Evolutionary conservation across 2,888 invertebrate species (phyloP).

Genomic region (Watsonalla binaria): DNA sequence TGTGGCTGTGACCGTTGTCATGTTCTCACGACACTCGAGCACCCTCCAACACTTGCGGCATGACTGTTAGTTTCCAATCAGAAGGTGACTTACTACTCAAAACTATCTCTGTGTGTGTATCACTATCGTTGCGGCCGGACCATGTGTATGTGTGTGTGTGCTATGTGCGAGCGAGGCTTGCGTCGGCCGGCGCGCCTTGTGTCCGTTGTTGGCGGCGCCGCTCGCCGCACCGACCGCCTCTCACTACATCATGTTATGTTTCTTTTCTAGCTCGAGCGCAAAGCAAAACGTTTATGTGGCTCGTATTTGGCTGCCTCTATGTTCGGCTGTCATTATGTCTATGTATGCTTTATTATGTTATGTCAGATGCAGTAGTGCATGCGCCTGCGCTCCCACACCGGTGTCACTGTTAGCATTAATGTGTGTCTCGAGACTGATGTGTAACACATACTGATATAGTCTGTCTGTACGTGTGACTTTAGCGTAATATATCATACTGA

Average conservation of each 20-base stretch:
- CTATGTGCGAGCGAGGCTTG: conserved; percentile 40
- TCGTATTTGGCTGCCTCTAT: conserved; percentile 77
- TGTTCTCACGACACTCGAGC: conserved; percentile 45
- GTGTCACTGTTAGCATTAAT: conserved; percentile 24
- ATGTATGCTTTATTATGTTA: conserved; percentile 72
- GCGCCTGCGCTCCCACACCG: conserved; percentile 30
- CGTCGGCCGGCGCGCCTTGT: too few species aligned
- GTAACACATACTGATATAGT: not conserved
- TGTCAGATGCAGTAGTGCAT: conserved; percentile 65
- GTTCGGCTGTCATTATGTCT: conserved; percentile 76
- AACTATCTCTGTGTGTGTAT: conserved; percentile 74
- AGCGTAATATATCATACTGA: too few species aligned
- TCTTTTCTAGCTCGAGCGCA: conserved; percentile 75
- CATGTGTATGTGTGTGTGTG: conserved; percentile 59
- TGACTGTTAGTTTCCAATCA: conserved; percentile 52
- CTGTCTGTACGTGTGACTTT: too few species aligned
- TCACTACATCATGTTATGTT: conserved; percentile 64
- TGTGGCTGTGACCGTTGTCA: conserved; percentile 72
- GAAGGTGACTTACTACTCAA: conserved; percentile 87
- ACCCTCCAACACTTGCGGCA: conserved; percentile 51
- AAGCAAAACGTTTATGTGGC: conserved; percentile 76
- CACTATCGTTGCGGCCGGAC: conserved; percentile 48
- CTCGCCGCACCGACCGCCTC: conserved; percentile 29
- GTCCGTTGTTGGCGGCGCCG: conserved; percentile 10
- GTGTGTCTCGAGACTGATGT: conserved; percentile 5